phyloP scores from a whole-genome alignment of 2,797 vertebrate genomes.

The Dipus sagitta region DNA sequence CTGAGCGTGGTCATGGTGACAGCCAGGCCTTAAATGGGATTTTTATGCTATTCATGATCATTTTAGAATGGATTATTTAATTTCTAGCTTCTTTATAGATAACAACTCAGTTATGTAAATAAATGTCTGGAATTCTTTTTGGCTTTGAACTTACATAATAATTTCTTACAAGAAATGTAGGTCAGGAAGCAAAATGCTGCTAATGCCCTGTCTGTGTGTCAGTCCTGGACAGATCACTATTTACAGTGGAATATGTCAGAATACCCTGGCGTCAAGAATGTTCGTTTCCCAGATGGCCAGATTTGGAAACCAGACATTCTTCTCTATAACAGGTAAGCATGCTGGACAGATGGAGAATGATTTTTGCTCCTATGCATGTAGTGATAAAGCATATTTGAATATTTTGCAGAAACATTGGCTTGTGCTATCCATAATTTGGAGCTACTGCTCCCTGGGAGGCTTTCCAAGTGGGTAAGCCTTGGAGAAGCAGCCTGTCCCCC shows the following conservation, averaged over 20 bases:
- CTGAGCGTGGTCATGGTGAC: not conserved
- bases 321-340: conserved; percentile 96
- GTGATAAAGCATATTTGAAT: not conserved
- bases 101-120: conserved; percentile 67
- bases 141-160: conserved; percentile 43
- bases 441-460: not conserved
- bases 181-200: not conserved
- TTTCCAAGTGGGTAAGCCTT: not conserved
- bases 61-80: conserved; percentile 61
- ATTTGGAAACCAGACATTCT: conserved; percentile 99
- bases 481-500: not conserved
- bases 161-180: conserved; percentile 9
- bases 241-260: conserved; percentile 94
- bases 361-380: not conserved
- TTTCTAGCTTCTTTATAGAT: conserved; percentile 61
- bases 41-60: conserved; percentile 31
- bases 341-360: not conserved
- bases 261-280: conserved; percentile 93
- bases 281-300: conserved; percentile 94
- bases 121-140: conserved; percentile 42
- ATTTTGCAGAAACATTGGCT: not conserved
- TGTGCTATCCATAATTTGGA: not conserved
- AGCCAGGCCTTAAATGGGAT: not conserved
- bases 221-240: conserved; percentile 95
- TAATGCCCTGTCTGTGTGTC: conserved; percentile 79